These are phyloP conservation scores for Nasonovia ribisnigri DNA, from an alignment of 2,888 invertebrate genomes.

Conservation along the genomic window DNA sequence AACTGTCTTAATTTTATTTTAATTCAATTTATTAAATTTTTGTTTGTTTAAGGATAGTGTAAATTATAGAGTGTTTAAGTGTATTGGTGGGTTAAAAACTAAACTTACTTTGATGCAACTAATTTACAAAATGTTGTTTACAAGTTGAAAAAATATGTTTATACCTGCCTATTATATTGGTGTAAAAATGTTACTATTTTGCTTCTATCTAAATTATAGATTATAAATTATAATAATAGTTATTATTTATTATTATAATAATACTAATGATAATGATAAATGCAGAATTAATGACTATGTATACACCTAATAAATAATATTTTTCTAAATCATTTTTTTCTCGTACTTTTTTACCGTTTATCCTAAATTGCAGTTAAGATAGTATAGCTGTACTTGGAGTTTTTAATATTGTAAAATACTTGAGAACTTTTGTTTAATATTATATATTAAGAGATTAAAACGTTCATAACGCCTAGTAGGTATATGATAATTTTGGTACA, in stretches of 20 bases:
- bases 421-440: neutral
- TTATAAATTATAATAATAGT: too few relatives aligned
- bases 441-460: neutral
- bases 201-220: neutral
- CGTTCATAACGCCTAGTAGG: neutral
- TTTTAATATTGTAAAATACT: neutral
- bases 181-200: neutral
- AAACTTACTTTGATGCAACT: neutral
- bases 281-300: too few relatives aligned
- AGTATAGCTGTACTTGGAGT: neutral
- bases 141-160: neutral
- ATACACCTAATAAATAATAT: too few relatives aligned
- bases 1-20: neutral
- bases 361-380: neutral
- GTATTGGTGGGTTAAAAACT: neutral
- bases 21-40: neutral
- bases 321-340: too few relatives aligned
- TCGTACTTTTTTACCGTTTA: too few relatives aligned
- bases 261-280: too few relatives aligned
- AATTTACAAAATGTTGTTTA: neutral
- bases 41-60: neutral
- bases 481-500: neutral
- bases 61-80: neutral
- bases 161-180: too few relatives aligned
- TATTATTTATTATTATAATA: too few relatives aligned